Conservation (phyloP, 1,140 invertebrate genomes). For the Drosophila paulistorum region DNA sequence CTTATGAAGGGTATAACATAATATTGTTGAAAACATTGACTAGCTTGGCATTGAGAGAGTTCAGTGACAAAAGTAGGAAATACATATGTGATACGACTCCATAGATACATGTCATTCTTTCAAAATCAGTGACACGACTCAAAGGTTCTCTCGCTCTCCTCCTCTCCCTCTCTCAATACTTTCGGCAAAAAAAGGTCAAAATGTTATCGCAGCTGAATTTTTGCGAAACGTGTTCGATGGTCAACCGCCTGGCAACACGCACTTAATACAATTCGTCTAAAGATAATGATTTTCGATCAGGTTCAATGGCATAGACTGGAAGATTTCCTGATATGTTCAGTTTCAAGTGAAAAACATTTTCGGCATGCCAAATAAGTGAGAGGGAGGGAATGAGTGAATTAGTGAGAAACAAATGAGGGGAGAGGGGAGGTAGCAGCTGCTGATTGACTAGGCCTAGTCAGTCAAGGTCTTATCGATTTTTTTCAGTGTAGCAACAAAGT, state of each 20-base stretch:
- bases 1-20: neutral
- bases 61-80: constrained; percentile 33
- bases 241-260: constrained; percentile 51
- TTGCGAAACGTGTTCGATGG: constrained; percentile 2
- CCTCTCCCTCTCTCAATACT: too few relatives aligned
- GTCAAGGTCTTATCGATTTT: constrained; percentile 47
- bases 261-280: constrained; percentile 18
- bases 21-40: constrained; percentile 24
- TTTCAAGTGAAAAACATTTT: neutral
- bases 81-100: neutral
- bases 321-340: neutral
- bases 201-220: constrained; percentile 35
- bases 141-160: neutral
- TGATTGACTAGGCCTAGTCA: constrained; percentile 44
- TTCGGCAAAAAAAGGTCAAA: constrained; percentile 28
- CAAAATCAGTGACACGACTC: neutral
- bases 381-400: too few relatives aligned
- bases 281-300: constrained; percentile 56
- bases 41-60: constrained; percentile 47
- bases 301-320: constrained; percentile 62
- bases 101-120: neutral
- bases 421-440: neutral
- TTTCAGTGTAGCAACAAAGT: constrained; percentile 48
- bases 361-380: too few relatives aligned
- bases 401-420: too few relatives aligned